These are phyloP conservation scores for Staurois parvus DNA, from an alignment of 2,797 vertebrate species.

Conservation along the genomic window DNA sequence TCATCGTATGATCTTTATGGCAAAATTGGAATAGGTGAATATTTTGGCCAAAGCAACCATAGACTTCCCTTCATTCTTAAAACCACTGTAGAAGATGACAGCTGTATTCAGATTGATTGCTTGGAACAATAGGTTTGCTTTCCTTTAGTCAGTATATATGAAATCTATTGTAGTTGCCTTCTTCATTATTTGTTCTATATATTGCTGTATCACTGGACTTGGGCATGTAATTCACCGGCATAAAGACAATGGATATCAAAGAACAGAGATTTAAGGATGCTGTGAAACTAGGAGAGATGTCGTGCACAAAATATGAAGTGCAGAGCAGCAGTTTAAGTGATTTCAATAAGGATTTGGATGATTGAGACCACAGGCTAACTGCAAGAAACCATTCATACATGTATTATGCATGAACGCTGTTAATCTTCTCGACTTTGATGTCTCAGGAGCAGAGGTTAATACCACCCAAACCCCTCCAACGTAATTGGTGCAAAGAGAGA, in stretches of 20 bases:
- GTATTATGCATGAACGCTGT: conserved; percentile 33
- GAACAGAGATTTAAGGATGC: background rate
- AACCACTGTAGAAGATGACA: background rate
- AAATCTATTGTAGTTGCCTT: background rate
- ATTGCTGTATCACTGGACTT: background rate
- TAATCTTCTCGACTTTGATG: conserved; percentile 38
- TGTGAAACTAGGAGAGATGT: background rate
- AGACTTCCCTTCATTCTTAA: background rate
- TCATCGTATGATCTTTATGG: background rate
- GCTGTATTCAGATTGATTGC: background rate
- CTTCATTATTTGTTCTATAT: background rate
- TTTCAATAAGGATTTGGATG: conserved; percentile 9
- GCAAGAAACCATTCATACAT: conserved; percentile 11
- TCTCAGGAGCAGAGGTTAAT: conserved; percentile 30
- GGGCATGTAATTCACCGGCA: background rate
- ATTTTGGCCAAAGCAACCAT: background rate
- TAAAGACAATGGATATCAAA: background rate
- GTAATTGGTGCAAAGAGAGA: conserved; percentile 14
- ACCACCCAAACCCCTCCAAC: conserved; percentile 24
- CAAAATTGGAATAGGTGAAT: background rate
- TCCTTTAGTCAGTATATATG: no score
- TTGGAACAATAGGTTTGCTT: background rate
- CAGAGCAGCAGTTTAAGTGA: background rate
- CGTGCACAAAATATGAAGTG: background rate
- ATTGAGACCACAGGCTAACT: conserved; percentile 7